Evolutionary conservation across 2,113 vertebrate species (phyloP), one percentile per base, ranked within the genome.

Genomic region (Microtus richardsoni): DNA sequence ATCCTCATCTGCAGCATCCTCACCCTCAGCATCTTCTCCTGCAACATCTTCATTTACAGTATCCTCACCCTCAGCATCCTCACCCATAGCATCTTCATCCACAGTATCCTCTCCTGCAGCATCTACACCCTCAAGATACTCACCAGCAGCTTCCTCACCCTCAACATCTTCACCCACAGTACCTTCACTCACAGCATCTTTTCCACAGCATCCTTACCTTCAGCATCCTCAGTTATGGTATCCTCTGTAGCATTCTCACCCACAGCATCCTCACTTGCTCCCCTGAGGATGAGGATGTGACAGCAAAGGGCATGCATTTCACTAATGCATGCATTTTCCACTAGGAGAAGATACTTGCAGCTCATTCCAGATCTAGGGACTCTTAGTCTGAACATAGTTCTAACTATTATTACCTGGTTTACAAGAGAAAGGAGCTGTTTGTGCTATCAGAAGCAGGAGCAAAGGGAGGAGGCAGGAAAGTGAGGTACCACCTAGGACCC

Each of bases 251-350:
- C 10, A 44, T 75, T 11, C 74, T 44, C 24, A 75, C 22, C 41
- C 6, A 0, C 7, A 82, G 36, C 22, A 39, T 39, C 12, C 54
- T 82, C 52, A 26, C 17, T 60, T 39, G 44, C 41, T 44, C 68
- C 0, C 41, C 47, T 4, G 36, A 58, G 54, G 54, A 58, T 58
- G 1, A 3, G 21, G 62, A 17, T 12, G 1, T 26, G 30, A 52
- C 82, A 39, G n/a, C 91, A 13, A 7, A 58, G 33, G 64, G 60
- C 66, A 60, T 64, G 62, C 14, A 36, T 13, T 54, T 26, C 74
- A 13, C 79, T 1, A 26, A 58, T 33, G 70, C 73, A 75, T 5
- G 6, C 3, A 1, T 4, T 28, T 54, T 49, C 16, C 0, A 0
- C 77, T 54, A 9, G 4, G 39, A n/a, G n/a, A 13, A 39, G n/a